phyloP scores from a whole-genome alignment of 2,888 invertebrate species.

The Stratiomys singularior region DNA sequence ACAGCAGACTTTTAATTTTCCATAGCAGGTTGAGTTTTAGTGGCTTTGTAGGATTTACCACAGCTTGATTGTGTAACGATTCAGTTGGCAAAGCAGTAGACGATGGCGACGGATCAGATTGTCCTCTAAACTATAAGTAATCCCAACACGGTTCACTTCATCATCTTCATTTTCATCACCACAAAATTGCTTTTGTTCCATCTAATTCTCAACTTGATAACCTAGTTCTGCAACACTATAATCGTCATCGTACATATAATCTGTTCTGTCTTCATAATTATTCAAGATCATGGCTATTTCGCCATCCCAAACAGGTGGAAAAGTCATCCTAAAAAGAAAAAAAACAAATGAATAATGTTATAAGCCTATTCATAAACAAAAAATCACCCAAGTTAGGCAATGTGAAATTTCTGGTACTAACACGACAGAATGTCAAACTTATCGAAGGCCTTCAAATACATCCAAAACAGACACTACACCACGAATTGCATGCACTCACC shows the following conservation, averaged over 20 bases:
- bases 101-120: not conserved
- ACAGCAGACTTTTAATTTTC: not conserved
- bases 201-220: not conserved
- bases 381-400: not conserved
- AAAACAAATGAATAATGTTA: not conserved
- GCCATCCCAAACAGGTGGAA: not conserved
- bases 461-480: not conserved
- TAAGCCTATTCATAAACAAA: not conserved
- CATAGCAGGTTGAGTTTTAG: not conserved
- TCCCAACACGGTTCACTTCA: not conserved
- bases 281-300: constrained; percentile 4
- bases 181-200: not conserved
- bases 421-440: not conserved
- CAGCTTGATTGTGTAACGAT: not conserved
- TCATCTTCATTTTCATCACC: constrained; percentile 11
- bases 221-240: not conserved
- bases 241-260: not conserved
- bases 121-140: not conserved
- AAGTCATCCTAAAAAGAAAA: not conserved
- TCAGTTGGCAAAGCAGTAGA: not conserved
- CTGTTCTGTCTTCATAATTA: not conserved
- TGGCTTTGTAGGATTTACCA: not conserved
- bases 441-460: not conserved
- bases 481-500: not conserved
- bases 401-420: not conserved